A percentile compares a stretch with the other conserved stretches of the same genome.
Evolutionary conservation across 2,113 vertebrate species (phyloP).

Genomic region (Cebus imitator): DNA sequence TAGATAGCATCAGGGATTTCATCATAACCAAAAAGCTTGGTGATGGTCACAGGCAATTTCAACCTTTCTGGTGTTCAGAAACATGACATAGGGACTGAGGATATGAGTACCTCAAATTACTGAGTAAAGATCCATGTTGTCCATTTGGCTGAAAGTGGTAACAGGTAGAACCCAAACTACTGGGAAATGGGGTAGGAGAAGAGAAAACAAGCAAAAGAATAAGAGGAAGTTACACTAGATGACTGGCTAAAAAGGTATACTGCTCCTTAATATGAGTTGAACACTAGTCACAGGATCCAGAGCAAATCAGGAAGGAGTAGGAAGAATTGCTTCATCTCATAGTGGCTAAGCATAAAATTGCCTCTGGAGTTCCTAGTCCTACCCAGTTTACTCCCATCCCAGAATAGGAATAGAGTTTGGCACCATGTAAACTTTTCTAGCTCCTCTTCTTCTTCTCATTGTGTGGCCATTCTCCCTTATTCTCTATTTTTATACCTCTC

Average conservation of each 20-base stretch:
- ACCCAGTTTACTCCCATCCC: neutral
- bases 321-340: neutral
- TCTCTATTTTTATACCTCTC: neutral
- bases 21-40: neutral
- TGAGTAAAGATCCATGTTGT: neutral
- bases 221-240: neutral
- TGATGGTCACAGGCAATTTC: neutral
- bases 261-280: neutral
- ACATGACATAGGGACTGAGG: neutral
- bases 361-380: neutral
- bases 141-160: neutral
- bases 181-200: neutral
- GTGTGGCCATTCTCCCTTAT: neutral
- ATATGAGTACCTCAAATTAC: neutral
- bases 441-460: neutral
- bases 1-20: neutral
- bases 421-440: neutral
- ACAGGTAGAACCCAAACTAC: neutral
- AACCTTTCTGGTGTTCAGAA: neutral
- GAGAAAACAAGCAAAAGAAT: neutral
- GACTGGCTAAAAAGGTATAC: neutral
- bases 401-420: neutral
- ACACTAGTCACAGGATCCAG: neutral
- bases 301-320: neutral
- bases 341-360: neutral